A percentile compares a stretch with the other conserved stretches of the same genome.
These are phyloP conservation scores for Poecile atricapillus DNA, from an alignment of 2,113 vertebrate genomes.

Conservation along the genomic window DNA sequence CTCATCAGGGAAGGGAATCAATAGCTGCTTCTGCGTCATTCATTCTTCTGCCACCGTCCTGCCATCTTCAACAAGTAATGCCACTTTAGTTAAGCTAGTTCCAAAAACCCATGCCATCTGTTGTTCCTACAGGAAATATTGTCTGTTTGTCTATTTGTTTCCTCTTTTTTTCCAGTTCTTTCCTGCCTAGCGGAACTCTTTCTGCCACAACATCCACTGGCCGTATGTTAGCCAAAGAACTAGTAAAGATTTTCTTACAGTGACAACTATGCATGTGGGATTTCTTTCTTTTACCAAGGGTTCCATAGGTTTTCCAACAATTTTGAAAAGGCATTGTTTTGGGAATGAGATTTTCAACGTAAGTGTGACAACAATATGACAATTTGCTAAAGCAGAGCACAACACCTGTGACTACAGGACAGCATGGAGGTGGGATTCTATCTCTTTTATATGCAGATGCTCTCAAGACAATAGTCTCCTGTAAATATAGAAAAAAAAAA, in stretches of 20 bases:
- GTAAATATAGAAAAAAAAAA: neutral
- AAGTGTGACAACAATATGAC: neutral
- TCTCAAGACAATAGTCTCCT: neutral
- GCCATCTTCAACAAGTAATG: neutral
- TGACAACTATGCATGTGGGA: neutral
- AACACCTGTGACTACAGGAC: neutral
- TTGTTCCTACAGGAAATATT: neutral
- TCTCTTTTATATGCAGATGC: neutral
- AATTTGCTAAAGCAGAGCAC: neutral
- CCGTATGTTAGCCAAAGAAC: accelerated
- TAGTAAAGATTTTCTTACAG: neutral
- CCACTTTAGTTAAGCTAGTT: neutral
- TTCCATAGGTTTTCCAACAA: neutral
- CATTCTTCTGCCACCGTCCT: neutral
- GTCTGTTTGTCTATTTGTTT: neutral
- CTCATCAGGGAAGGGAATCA: neutral
- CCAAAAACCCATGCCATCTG: neutral
- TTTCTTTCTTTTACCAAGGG: neutral
- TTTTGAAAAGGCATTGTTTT: neutral
- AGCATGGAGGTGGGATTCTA: neutral
- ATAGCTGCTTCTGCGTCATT: neutral
- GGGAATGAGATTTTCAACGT: neutral
- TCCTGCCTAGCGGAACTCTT: neutral
- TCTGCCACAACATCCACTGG: neutral
- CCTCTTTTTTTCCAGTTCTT: neutral